Evolutionary conservation across 2,888 invertebrate genomes (phyloP).

Genomic region (Callyntrura sp.): DNA sequence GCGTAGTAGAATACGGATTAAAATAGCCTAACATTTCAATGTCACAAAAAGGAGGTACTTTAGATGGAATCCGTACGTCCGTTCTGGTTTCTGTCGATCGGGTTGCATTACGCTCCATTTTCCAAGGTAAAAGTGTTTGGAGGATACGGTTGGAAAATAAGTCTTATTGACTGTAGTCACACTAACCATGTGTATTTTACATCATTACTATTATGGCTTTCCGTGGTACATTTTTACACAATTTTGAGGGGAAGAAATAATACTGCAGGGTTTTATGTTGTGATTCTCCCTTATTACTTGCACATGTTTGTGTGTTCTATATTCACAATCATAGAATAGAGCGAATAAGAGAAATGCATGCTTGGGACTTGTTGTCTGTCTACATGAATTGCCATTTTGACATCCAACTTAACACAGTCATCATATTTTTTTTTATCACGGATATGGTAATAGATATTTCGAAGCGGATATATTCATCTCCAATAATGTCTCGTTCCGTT

Average conservation of each 20-base stretch:
- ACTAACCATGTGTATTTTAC: constrained; percentile 32
- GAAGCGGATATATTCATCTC: constrained; percentile 46
- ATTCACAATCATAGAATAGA: no score
- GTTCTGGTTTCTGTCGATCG: not conserved
- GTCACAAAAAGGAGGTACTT: not conserved
- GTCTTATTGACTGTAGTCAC: constrained; percentile 30
- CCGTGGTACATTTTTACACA: not conserved
- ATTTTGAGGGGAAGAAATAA: not conserved
- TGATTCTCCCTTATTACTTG: no score
- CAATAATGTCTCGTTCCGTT: constrained; percentile 22
- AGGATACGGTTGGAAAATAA: constrained; percentile 7
- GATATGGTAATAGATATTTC: constrained; percentile 24
- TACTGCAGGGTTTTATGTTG: no score
- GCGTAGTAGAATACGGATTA: not conserved
- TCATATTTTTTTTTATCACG: no score
- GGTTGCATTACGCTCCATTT: constrained; percentile 5
- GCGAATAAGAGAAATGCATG: not conserved
- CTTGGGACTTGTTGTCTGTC: not conserved
- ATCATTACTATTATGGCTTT: not conserved
- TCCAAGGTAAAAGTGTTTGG: constrained; percentile 16
- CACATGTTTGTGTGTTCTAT: no score
- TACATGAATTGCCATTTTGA: not conserved
- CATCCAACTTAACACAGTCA: not conserved
- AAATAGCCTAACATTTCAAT: not conserved
- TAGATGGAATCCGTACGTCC: not conserved